phyloP scores from a whole-genome alignment of 1,140 invertebrate genomes.

The Drosophila seguyi region DNA sequence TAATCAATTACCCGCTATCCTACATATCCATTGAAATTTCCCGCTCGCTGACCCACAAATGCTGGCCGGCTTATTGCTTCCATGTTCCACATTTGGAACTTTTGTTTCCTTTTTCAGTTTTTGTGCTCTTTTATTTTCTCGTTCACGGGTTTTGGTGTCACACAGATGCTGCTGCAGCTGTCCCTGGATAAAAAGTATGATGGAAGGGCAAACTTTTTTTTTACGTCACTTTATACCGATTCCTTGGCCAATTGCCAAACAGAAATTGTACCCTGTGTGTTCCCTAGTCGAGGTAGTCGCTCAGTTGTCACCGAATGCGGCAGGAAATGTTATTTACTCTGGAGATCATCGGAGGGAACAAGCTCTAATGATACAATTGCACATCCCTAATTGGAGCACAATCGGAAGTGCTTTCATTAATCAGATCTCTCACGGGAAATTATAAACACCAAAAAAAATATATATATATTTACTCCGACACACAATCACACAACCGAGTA shows the following conservation, averaged over 20 bases:
- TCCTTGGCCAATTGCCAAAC: constrained; percentile 44
- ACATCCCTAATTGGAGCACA: constrained; percentile 24
- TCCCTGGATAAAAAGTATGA: constrained; percentile 38
- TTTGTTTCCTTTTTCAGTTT: constrained; percentile 21
- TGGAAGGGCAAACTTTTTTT: constrained; percentile 28
- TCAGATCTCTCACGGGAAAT: constrained; percentile 28
- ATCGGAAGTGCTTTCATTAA: constrained; percentile 41
- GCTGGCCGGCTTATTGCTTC: constrained; percentile 31
- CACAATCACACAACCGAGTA: neutral
- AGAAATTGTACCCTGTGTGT: constrained; percentile 10
- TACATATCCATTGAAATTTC: constrained; percentile 21
- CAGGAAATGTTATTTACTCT: constrained; percentile 34
- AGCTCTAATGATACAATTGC: constrained; percentile 22
- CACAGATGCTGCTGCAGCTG: constrained; percentile 41
- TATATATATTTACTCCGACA: neutral
- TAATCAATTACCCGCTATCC: constrained; percentile 41
- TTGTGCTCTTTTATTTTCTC: neutral
- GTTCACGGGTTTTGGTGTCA: constrained; percentile 30
- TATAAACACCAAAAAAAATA: constrained; percentile 2
- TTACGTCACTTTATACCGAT: neutral
- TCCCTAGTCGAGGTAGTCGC: constrained; percentile 8
- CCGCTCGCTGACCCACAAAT: constrained; percentile 40
- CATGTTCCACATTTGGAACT: constrained; percentile 46
- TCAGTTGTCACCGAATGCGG: neutral
- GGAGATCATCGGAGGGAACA: constrained; percentile 16